phyloP scores from a whole-genome alignment of 2,797 vertebrate species.

The Phoxinus dragarum region DNA sequence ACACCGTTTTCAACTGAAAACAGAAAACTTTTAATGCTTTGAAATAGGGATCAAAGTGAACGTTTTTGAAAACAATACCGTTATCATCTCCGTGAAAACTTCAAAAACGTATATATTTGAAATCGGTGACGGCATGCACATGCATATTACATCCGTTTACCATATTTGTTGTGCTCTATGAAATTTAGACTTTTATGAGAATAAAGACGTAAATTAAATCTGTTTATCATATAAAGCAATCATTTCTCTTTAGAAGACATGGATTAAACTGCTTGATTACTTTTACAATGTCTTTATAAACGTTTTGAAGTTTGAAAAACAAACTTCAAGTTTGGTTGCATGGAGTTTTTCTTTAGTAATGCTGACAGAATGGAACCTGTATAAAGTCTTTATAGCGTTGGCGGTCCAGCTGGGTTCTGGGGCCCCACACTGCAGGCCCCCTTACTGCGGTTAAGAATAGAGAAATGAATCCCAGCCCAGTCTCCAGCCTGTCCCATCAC shows the following conservation, averaged over 20 bases:
- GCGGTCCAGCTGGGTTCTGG: constrained; percentile 92
- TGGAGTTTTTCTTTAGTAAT: not conserved
- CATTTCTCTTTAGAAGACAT: not conserved
- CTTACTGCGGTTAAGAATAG: constrained; percentile 91
- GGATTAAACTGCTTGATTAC: not conserved
- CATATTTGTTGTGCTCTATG: not conserved
- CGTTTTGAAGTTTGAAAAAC: not conserved
- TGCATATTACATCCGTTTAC: no score
- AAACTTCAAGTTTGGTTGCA: not conserved
- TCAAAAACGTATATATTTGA: no score
- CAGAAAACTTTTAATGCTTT: no score
- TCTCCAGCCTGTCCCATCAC: constrained; percentile 90
- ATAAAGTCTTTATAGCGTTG: constrained; percentile 85
- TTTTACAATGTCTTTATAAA: not conserved
- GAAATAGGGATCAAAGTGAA: no score
- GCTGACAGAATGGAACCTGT: constrained; percentile 79
- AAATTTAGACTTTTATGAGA: not conserved
- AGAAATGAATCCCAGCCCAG: constrained; percentile 91
- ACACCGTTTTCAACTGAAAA: no score
- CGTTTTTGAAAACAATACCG: no score
- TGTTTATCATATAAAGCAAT: not conserved
- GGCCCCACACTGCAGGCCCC: constrained; percentile 97
- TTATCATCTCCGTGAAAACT: no score
- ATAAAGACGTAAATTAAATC: not conserved
- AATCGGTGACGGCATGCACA: no score